Conservation (phyloP, 2,113 vertebrate species). For the Phylloscopus trochilus region DNA sequence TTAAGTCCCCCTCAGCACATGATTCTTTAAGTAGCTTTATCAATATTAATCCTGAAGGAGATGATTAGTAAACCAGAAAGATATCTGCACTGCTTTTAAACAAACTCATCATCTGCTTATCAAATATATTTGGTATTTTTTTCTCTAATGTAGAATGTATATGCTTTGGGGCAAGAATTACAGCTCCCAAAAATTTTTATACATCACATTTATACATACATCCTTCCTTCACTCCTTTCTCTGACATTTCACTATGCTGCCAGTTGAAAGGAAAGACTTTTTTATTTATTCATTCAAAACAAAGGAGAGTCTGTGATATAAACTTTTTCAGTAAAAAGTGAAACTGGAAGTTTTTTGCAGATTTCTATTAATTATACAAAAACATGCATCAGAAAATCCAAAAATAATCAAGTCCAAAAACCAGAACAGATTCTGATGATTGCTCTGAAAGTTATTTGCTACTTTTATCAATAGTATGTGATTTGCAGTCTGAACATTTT, state of each 20-base stretch:
- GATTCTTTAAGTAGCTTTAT: neutral
- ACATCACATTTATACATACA: neutral
- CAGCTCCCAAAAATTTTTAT: neutral
- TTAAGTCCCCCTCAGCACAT: neutral
- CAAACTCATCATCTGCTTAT: neutral
- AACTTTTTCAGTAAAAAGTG: neutral
- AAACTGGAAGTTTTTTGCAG: neutral
- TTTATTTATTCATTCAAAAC: neutral
- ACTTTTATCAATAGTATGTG: neutral
- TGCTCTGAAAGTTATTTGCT: neutral
- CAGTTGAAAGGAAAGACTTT: neutral
- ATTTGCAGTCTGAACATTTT: neutral
- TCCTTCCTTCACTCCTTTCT: neutral
- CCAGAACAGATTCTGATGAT: neutral
- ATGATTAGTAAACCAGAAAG: neutral
- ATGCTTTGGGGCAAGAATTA: neutral
- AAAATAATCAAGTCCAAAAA: neutral
- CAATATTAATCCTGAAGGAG: neutral
- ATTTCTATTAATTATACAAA: neutral
- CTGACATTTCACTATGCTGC: neutral
- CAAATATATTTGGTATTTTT: neutral
- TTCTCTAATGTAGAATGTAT: neutral
- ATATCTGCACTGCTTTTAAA: neutral
- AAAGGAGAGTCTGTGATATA: neutral
- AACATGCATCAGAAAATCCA: neutral